Percentiles rank a stretch among this genome's conserved stretches.
Conservation (phyloP, 2,888 invertebrate species). For the Seladonia tumulorum region DNA sequence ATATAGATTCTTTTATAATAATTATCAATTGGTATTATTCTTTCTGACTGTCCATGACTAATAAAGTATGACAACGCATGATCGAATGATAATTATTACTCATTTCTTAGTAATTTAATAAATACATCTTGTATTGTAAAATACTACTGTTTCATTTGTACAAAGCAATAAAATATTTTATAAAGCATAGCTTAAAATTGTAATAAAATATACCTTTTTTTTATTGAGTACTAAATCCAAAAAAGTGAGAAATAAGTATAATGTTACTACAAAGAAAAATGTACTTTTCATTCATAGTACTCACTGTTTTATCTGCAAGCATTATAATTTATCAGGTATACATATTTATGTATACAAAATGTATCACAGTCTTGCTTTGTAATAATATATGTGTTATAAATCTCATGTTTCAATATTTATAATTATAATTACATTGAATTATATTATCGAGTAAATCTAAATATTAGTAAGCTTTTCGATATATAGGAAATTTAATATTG, state of each 20-base stretch:
- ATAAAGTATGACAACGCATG: not conserved
- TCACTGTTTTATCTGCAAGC: constrained; percentile 21
- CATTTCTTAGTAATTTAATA: not conserved
- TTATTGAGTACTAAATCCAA: not conserved
- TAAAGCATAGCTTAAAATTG: not conserved
- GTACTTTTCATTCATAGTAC: constrained; percentile 34
- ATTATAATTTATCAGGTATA: constrained; percentile 64
- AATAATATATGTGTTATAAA: not conserved
- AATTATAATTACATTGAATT: not conserved
- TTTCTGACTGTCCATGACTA: not conserved
- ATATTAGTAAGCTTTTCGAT: not conserved
- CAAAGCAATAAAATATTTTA: not conserved
- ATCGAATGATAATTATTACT: not conserved
- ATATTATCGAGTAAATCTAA: not conserved
- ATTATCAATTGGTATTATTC: not conserved
- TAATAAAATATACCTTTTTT: constrained; percentile 5
- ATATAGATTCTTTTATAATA: not conserved
- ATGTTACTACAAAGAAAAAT: constrained; percentile 40
- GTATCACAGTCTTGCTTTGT: constrained; percentile 28
- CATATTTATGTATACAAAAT: constrained; percentile 4
- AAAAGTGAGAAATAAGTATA: constrained; percentile 3
- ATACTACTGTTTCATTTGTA: not conserved
- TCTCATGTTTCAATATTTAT: not conserved
- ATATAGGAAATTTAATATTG: not conserved
- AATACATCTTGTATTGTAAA: not conserved